Evolutionary conservation across 2,113 vertebrate genomes (phyloP).

Genomic region (Alexandromys fortis): DNA sequence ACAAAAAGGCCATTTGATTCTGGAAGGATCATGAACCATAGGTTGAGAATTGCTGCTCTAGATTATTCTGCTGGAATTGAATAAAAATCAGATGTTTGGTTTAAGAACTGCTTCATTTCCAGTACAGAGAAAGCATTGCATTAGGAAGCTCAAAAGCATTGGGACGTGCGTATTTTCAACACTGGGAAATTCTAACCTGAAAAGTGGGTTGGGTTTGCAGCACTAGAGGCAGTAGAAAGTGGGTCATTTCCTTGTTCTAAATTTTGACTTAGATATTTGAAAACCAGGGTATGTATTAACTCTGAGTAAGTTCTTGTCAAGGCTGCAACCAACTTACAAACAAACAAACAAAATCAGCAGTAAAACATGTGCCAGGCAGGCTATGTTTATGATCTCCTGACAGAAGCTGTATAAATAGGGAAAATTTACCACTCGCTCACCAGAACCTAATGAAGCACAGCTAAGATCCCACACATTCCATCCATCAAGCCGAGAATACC

Average conservation of each 20-base stretch:
- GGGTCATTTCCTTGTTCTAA: conserved; percentile 82
- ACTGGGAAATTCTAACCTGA: conserved; percentile 74
- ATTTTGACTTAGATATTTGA: conserved; percentile 82
- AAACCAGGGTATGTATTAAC: conserved; percentile 81
- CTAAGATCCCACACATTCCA: conserved; percentile 82
- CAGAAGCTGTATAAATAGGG: conserved; percentile 84
- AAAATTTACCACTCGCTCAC: conserved; percentile 86
- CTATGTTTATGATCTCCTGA: conserved; percentile 85
- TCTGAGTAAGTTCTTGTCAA: conserved; percentile 85
- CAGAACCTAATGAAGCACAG: conserved; percentile 86
- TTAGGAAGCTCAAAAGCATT: neutral
- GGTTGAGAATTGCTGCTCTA: neutral
- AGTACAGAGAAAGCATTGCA: neutral
- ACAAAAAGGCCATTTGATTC: neutral
- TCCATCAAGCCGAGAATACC: conserved; percentile 78
- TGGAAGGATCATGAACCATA: neutral
- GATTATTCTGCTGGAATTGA: neutral
- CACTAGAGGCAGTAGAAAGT: conserved; percentile 80
- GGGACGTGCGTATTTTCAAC: conserved; percentile 56
- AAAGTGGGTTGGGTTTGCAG: conserved; percentile 76
- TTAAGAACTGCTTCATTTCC: conserved; percentile 18
- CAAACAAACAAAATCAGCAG: conserved; percentile 77
- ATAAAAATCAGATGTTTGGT: neutral
- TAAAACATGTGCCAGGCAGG: conserved; percentile 77
- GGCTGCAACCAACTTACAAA: conserved; percentile 75